A percentile compares a stretch with the other conserved stretches of the same genome.
Evolutionary conservation across 2,113 vertebrate genomes (phyloP).

Genomic region (Vulpes lagopus): DNA sequence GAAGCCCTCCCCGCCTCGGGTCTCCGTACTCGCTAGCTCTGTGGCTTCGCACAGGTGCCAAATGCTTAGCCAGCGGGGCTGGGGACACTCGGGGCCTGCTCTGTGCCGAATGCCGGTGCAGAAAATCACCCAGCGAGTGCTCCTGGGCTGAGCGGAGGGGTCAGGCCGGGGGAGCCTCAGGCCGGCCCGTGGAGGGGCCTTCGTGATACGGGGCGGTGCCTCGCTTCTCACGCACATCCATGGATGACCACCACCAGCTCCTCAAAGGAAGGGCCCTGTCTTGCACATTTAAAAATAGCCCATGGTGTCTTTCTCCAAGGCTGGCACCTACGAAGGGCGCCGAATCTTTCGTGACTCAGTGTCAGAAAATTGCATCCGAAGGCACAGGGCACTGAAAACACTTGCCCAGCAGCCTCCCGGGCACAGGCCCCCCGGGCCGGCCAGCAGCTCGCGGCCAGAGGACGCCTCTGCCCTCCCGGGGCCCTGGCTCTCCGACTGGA

Average conservation of each 20-base stretch:
- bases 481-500: rapidly evolving
- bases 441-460: neutral
- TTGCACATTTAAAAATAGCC: neutral
- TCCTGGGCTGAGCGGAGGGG: neutral
- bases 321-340: neutral
- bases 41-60: no score
- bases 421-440: rapidly evolving
- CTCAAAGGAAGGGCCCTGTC: neutral
- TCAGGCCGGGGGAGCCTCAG: neutral
- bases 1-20: no score
- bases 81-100: neutral
- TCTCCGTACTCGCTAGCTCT: no score
- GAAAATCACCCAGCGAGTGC: no score
- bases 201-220: rapidly evolving
- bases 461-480: rapidly evolving
- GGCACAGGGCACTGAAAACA: neutral
- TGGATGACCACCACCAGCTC: neutral
- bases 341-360: neutral
- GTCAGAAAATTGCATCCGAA: neutral
- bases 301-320: neutral
- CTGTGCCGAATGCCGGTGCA: rapidly evolving
- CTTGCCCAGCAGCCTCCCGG: no score
- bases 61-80: neutral
- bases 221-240: rapidly evolving
- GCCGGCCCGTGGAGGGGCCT: neutral